Evolutionary conservation across 2,113 vertebrate species (phyloP), one percentile per base, ranked within the genome.

Genomic region (Spea bombifrons): DNA sequence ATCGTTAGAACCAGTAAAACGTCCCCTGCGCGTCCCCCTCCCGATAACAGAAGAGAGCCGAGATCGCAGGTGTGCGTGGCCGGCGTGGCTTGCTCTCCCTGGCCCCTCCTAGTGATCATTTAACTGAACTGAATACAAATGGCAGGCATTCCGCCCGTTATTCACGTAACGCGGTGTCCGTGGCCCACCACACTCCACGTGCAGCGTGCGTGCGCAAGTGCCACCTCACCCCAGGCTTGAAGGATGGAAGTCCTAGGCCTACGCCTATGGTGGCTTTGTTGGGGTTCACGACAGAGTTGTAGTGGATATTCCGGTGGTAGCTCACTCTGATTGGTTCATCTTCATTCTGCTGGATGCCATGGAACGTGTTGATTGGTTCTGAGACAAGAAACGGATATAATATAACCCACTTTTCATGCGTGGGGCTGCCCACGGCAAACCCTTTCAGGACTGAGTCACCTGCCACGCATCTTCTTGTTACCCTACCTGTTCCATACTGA

Each of bases 301-400:
- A 98, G 92, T 98, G 96, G 87, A 97, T 96, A 91, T 97, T 98
- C 73, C 96, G 92, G 85, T 97, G 96, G 86, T 98, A 98, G 92
- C 96, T 97, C 78, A 98, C 95, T 83, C 96, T 93, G 90, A 97
- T 98, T 80, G 96, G 96, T 83, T 98, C 96, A 44, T 97, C 96
- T 75, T 98, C 95, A 74, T 95, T 95, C 89, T 97, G 95, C 87
- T 98, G 96, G 85, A 98, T 98, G 83, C 96, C 94, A 68, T 97
- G 96, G 90, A 98, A 98, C 73, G 96, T 98, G 90, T 98, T 98
- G 90, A 97, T 98, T 88, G 96, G 96, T 87, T 98, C 96, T 96
- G 86, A 1, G 79, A 80, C 52, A 71, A 75, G 13, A 75, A 57
- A 75, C 4, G 15, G 4, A 59, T 12, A 30, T 30, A 30, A 30